These are phyloP conservation scores for Psammodynastes pulverulentus DNA, from an alignment of 2,113 vertebrate genomes.

Conservation along the genomic window DNA sequence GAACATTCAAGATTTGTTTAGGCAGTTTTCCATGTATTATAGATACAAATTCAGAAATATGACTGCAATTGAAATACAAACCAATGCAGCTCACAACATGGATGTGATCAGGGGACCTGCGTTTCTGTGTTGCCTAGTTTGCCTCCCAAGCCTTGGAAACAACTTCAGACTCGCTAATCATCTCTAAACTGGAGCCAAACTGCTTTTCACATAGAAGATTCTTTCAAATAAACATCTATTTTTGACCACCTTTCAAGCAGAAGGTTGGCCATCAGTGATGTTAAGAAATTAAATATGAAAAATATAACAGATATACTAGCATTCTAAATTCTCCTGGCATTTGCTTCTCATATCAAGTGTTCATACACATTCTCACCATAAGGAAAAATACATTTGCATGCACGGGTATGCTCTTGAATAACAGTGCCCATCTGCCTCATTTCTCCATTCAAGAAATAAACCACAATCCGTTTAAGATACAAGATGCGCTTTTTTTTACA, in stretches of 20 bases:
- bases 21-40: background rate
- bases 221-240: background rate
- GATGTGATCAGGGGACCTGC: background rate
- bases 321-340: background rate
- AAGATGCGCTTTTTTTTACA: background rate
- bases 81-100: background rate
- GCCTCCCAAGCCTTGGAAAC: background rate
- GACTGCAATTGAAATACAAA: background rate
- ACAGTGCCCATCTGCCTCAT: background rate
- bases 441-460: background rate
- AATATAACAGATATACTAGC: background rate
- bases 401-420: background rate
- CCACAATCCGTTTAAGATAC: background rate
- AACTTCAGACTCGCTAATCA: background rate
- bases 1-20: background rate
- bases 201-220: background rate
- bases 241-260: too few relatives aligned
- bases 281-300: background rate
- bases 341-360: background rate
- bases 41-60: background rate
- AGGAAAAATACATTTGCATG: background rate
- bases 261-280: background rate
- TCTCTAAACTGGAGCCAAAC: background rate
- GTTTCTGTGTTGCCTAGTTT: background rate
- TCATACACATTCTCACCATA: background rate